Evolutionary conservation across 2,797 vertebrate species (phyloP), one percentile per base, ranked within the genome.

Genomic region (Hoplostethus mediterraneus): DNA sequence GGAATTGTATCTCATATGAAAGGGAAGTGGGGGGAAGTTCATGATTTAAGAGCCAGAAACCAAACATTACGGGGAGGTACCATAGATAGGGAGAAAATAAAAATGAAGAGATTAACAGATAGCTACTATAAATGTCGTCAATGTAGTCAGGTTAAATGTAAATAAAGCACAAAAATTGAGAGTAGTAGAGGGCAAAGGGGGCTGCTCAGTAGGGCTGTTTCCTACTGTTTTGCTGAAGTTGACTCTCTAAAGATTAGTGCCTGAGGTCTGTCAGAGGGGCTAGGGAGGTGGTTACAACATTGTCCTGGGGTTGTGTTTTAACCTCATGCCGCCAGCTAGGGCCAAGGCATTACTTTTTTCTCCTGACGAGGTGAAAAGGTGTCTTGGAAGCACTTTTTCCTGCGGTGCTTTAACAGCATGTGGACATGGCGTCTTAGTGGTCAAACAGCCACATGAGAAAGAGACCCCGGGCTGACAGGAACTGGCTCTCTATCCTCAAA

Each of bases 231-330:
- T 67, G 3, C 3, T 7, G 5, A 28, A 73, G 67, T 54, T 17
- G 16, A 40, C 45, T 64, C 77, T 86, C 62, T 49, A 62, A 28
- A 71, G 53, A 77, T 55, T 55, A 38, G 56, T 51, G 67, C 55
- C 64, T 75, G 67, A 78, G 67, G 30, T 80, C 71, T 76, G 67
- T 85, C 70, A 81, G 79, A 67, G 31, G 31, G 54, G 47, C 58
- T 31, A n/a, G 63, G 40, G 72, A 71, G 45, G 33, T 47, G 13
- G 59, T 38, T 28, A 67, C 54, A 74, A 63, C 42, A 66, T 51
- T 67, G 53, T 77, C 53, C 36, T 72, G 33, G 55, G 59, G 59
- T 77, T 59, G 33, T 30, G 68, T 55, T 67, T 55, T 9, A 78
- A 62, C 17, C 63, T 16, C 36, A 8, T 12, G 17, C 17, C 13